Percentiles rank a stretch among this genome's conserved stretches.
phyloP scores from a whole-genome alignment of 2,113 vertebrate species.

The Heptranchias perlo region DNA sequence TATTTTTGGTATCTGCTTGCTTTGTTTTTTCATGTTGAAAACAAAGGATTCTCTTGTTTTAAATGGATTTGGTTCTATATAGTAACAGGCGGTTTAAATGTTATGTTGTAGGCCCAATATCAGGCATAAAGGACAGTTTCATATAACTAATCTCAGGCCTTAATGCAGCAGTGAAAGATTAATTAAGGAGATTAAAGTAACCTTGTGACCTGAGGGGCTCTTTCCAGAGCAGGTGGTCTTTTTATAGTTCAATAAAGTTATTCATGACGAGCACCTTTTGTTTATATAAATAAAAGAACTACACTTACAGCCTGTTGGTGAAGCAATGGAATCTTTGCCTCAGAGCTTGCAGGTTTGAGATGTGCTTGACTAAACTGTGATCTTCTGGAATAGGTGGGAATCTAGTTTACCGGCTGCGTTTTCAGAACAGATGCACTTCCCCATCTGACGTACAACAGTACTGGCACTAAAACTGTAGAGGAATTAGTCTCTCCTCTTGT shows the following conservation, averaged over 20 bases:
- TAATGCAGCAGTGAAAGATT: slow-evolving; percentile 49
- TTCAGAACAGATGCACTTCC: background rate
- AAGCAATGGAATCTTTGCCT: background rate
- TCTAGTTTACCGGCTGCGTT: background rate
- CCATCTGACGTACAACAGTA: background rate
- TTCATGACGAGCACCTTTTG: background rate
- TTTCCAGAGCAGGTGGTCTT: slow-evolving; percentile 46
- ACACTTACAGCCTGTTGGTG: background rate
- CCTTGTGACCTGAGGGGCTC: slow-evolving; percentile 54
- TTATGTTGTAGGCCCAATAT: slow-evolving; percentile 44
- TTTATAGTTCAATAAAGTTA: slow-evolving; percentile 35
- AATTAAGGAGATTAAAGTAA: slow-evolving; percentile 51
- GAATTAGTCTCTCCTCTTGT: background rate
- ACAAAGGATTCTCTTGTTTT: slow-evolving; percentile 42
- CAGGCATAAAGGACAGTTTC: slow-evolving; percentile 47
- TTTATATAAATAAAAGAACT: background rate
- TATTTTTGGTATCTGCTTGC: background rate
- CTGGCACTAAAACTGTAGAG: background rate
- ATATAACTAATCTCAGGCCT: slow-evolving; percentile 50
- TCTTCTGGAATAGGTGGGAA: background rate
- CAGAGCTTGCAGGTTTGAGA: background rate
- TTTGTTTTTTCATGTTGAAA: slow-evolving; percentile 23
- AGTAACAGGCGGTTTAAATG: slow-evolving; percentile 42
- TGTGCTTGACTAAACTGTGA: background rate
- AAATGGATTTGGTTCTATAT: slow-evolving; percentile 43